Percentiles rank a stretch among this genome's conserved stretches.
Evolutionary conservation across 2,797 vertebrate genomes (phyloP).

Genomic region (Apogon hyalosoma): DNA sequence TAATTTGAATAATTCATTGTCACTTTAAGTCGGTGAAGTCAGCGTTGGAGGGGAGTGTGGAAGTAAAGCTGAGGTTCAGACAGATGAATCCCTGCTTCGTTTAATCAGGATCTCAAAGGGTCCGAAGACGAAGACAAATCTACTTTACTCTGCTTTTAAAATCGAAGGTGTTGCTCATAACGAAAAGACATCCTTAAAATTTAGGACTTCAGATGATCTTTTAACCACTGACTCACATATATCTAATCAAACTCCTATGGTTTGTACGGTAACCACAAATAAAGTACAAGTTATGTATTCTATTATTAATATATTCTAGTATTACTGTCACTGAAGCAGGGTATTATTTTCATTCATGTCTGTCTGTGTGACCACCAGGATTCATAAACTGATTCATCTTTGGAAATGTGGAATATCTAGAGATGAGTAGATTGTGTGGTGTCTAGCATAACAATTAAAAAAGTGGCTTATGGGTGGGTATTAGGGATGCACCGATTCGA

Average conservation of each 20-base stretch:
- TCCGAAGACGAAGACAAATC: conserved; percentile 15
- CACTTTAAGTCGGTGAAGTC: conserved; percentile 53
- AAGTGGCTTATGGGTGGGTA: too few relatives aligned
- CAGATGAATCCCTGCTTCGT: conserved; percentile 30
- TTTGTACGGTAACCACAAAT: not conserved
- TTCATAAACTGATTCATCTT: too few relatives aligned
- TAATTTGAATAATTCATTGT: conserved; percentile 76
- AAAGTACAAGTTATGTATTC: too few relatives aligned
- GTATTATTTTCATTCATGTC: too few relatives aligned
- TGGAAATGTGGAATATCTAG: too few relatives aligned
- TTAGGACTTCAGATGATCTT: not conserved
- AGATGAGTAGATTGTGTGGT: too few relatives aligned
- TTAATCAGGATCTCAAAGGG: conserved; percentile 13
- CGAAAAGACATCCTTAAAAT: not conserved
- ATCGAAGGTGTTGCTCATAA: too few relatives aligned
- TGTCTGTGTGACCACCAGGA: too few relatives aligned
- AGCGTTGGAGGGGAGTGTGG: conserved; percentile 2
- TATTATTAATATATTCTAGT: too few relatives aligned
- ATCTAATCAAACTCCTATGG: not conserved
- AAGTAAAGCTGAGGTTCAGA: conserved; percentile 17
- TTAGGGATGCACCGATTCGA: too few relatives aligned
- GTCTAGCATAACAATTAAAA: too few relatives aligned
- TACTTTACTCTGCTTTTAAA: not conserved
- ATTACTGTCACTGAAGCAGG: too few relatives aligned
- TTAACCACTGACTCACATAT: not conserved